Evolutionary conservation across 2,113 vertebrate genomes (phyloP).

Genomic region (Rhipidura dahli): DNA sequence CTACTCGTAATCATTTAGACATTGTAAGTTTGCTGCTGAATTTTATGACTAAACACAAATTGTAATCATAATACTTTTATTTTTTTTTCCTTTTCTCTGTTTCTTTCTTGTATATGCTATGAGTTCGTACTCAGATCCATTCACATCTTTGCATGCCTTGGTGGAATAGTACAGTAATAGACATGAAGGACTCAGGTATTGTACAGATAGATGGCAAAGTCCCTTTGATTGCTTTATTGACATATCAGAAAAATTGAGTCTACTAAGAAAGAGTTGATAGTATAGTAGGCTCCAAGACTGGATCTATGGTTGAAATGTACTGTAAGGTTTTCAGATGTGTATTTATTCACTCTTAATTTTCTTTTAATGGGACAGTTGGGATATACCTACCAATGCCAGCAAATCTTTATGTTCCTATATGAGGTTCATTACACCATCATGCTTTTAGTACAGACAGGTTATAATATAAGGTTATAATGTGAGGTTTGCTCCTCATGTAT

Average conservation of each 20-base stretch:
- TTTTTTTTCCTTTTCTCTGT: neutral
- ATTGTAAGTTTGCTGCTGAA: neutral
- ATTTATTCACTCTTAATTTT: neutral
- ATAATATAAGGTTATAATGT: no score
- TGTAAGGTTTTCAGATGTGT: neutral
- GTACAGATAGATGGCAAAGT: neutral
- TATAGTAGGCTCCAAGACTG: neutral
- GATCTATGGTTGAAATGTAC: neutral
- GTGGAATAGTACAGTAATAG: neutral
- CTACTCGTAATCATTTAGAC: neutral
- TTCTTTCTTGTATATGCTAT: neutral
- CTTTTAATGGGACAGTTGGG: neutral
- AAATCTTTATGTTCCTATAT: neutral
- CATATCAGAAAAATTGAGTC: neutral
- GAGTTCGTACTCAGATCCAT: neutral
- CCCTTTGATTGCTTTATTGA: neutral
- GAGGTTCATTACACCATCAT: neutral
- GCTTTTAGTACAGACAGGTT: neutral
- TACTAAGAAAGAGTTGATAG: neutral
- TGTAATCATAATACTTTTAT: accelerated
- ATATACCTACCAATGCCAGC: neutral
- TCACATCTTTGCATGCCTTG: neutral
- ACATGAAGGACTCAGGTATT: neutral
- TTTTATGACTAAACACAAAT: neutral
- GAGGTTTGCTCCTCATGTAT: neutral